Evolutionary conservation across 2,888 invertebrate species (phyloP).

Genomic region (Erynnis tages): DNA sequence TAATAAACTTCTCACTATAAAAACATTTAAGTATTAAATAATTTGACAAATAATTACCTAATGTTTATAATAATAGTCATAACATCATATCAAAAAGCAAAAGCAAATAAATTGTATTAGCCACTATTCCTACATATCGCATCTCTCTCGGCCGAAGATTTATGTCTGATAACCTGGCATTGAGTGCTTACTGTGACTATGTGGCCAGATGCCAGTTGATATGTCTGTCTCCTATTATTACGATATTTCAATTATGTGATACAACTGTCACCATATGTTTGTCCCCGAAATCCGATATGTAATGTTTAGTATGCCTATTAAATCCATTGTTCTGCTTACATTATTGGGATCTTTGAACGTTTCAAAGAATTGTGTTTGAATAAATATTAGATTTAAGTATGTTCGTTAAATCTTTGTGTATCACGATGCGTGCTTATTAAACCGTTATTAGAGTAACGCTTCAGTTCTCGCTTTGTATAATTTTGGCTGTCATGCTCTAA

Average conservation of each 20-base stretch:
- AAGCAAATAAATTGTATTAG: too few relatives aligned
- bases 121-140: neutral
- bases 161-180: constrained; percentile 57
- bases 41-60: too few relatives aligned
- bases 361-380: neutral
- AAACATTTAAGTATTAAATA: too few relatives aligned
- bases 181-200: constrained; percentile 40
- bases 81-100: too few relatives aligned
- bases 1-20: too few relatives aligned
- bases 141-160: constrained; percentile 40
- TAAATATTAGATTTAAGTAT: neutral
- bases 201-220: constrained; percentile 11
- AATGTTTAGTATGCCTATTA: neutral
- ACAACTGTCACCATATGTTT: neutral
- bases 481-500: neutral
- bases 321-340: neutral
- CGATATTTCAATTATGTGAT: constrained; percentile 4
- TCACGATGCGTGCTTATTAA: neutral
- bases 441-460: neutral
- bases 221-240: constrained; percentile 5
- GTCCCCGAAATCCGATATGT: neutral
- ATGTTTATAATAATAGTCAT: too few relatives aligned
- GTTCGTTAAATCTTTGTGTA: neutral
- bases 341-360: neutral
- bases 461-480: neutral